A percentile compares a stretch with the other conserved stretches of the same genome.
Evolutionary conservation across 1,140 invertebrate genomes (phyloP).

Genomic region (Brachionus rubens): DNA sequence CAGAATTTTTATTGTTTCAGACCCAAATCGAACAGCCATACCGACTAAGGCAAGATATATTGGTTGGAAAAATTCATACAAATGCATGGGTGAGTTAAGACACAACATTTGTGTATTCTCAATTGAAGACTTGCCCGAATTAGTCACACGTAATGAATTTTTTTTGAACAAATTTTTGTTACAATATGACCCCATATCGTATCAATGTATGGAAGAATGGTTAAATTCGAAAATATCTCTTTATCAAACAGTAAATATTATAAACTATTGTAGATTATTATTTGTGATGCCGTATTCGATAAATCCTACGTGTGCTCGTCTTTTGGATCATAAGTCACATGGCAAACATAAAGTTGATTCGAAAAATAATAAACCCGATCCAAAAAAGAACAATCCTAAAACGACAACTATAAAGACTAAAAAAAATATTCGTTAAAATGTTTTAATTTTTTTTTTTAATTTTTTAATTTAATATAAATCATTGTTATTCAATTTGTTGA

Average conservation of each 20-base stretch:
- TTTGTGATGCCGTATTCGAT: slow-evolving; percentile 42
- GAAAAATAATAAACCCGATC: too few relatives aligned
- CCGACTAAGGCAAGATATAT: slow-evolving; percentile 11
- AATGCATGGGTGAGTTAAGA: slow-evolving; percentile 22
- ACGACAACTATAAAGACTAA: too few relatives aligned
- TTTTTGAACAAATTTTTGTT: slow-evolving; percentile 58
- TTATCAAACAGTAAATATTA: slow-evolving; percentile 45
- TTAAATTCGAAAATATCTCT: slow-evolving; percentile 18
- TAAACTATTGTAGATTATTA: slow-evolving; percentile 45
- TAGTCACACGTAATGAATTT: slow-evolving; percentile 49
- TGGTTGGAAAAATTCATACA: slow-evolving; percentile 38
- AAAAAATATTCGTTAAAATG: too few relatives aligned
- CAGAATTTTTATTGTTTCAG: not conserved
- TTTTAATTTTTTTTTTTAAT: too few relatives aligned
- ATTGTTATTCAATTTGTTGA: too few relatives aligned
- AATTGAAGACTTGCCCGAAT: slow-evolving; percentile 50
- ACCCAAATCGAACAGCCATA: not conserved
- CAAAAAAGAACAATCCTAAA: too few relatives aligned
- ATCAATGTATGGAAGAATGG: slow-evolving; percentile 55
- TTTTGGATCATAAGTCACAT: too few relatives aligned
- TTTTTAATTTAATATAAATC: too few relatives aligned
- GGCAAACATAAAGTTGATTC: too few relatives aligned
- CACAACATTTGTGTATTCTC: slow-evolving; percentile 53
- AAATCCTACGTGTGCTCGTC: slow-evolving; percentile 44
- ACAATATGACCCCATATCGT: slow-evolving; percentile 50